Evolutionary conservation across 2,797 vertebrate species (phyloP).

Genomic region (Spea hammondii): DNA sequence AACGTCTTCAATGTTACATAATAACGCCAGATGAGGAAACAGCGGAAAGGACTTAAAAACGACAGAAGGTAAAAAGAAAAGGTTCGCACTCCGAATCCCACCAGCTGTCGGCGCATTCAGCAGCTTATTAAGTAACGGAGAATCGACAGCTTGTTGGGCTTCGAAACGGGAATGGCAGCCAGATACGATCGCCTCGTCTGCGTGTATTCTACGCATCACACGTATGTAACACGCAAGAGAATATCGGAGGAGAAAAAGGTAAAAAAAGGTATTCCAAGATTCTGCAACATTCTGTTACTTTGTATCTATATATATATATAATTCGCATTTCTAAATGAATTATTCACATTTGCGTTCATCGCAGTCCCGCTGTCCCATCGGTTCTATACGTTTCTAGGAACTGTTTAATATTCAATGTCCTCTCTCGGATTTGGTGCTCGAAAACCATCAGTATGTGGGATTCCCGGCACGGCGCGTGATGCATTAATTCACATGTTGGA

Average conservation of each 20-base stretch:
- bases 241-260: too few relatives aligned
- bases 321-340: neutral
- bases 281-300: too few relatives aligned
- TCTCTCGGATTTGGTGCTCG: neutral
- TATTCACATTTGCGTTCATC: neutral
- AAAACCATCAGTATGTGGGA: neutral
- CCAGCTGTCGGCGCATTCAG: conserved; percentile 27
- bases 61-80: conserved; percentile 26
- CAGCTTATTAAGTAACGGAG: conserved; percentile 28
- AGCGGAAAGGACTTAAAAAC: neutral
- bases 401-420: neutral
- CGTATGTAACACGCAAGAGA: neutral
- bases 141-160: conserved; percentile 14
- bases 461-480: neutral
- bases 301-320: too few relatives aligned
- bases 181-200: neutral
- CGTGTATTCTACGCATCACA: neutral
- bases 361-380: neutral
- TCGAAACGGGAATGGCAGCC: neutral
- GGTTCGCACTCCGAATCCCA: neutral
- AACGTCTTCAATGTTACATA: conserved; percentile 24
- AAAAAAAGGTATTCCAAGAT: too few relatives aligned
- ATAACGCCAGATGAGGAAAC: conserved; percentile 24
- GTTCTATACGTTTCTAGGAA: neutral
- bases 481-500: neutral